A percentile compares a stretch with the other conserved stretches of the same genome.
These are phyloP conservation scores for Eremophila alpestris DNA, from an alignment of 2,797 vertebrate genomes.

Conservation along the genomic window DNA sequence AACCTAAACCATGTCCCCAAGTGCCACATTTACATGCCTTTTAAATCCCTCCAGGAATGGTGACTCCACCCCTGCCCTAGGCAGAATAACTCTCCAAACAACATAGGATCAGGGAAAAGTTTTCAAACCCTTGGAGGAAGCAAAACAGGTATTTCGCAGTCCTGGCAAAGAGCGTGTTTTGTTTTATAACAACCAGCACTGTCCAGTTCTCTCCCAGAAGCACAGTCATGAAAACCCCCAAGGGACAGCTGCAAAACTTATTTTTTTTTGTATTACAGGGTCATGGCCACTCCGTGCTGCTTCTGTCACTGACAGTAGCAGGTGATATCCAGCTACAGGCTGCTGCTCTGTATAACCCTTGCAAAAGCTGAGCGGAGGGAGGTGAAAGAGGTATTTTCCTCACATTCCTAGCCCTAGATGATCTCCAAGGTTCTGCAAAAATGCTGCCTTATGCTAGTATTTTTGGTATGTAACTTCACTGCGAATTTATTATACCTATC, in stretches of 20 bases:
- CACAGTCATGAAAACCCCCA: not conserved
- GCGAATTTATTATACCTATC: not conserved
- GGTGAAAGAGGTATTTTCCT: not conserved
- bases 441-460: not conserved
- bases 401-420: not conserved
- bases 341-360: not conserved
- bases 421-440: not conserved
- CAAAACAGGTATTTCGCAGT: not conserved
- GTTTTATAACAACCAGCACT: not conserved
- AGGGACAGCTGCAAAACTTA: not conserved
- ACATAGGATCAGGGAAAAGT: not conserved
- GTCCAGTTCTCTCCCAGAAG: not conserved
- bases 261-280: no score
- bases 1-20: not conserved
- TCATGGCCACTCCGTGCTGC: fast-evolving
- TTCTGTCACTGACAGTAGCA: not conserved
- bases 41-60: not conserved
- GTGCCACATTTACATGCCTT: not conserved
- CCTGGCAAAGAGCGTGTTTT: not conserved
- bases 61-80: not conserved
- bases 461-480: not conserved
- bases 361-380: not conserved
- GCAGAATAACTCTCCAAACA: not conserved
- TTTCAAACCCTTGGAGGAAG: not conserved
- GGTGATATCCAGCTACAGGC: not conserved